Evolutionary conservation across 2,797 vertebrate species (phyloP), one percentile per base, ranked within the genome.

Genomic region (Rhinogobio ventralis): DNA sequence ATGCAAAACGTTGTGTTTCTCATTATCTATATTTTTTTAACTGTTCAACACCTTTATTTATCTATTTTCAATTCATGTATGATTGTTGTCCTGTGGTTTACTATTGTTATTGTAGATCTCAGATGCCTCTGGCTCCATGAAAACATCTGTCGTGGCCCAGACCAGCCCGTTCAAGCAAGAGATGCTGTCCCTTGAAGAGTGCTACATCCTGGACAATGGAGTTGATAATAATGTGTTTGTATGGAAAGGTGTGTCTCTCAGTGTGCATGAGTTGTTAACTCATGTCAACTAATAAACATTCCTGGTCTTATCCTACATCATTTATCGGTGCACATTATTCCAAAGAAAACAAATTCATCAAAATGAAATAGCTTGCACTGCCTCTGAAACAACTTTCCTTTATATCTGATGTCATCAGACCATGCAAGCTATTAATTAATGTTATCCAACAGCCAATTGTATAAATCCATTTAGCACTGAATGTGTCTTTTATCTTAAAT

Each of bases 131-230:
- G 94, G 95, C 28, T 69, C 87, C 75, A 94, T 96, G 93, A 89
- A 88, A 15, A 64, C 86, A 15, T 86, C 89, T 7, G 0, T 83
- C 20, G 91, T 94, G 87, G 90, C 92, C 10, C n/a, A 87, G 0
- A 74, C 78, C 62, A 92, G 76, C 86, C 95, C 95, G 2, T 96
- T 96, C 89, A 90, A 93, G 80, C 95, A 96, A 89, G 69, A 82
- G 3, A 90, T 92, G 90, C 94, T 96, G 20, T 88, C 80, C 5
- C 39, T 66, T 1, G 74, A 19, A 1, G 95, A 96, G 20, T 96
- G 95, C 90, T 96, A 91, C 88, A 92, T 96, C 81, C 64, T 96
- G 89, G 95, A 96, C 89, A 95, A 95, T 7, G 90, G 90, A 28
- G 78, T 11, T n/a, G 84, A 92, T 66, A 87, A 86, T 0, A 94